Evolutionary conservation across 2,113 vertebrate species (phyloP), one percentile per base, ranked within the genome.

Genomic region (Malurus elegans): DNA sequence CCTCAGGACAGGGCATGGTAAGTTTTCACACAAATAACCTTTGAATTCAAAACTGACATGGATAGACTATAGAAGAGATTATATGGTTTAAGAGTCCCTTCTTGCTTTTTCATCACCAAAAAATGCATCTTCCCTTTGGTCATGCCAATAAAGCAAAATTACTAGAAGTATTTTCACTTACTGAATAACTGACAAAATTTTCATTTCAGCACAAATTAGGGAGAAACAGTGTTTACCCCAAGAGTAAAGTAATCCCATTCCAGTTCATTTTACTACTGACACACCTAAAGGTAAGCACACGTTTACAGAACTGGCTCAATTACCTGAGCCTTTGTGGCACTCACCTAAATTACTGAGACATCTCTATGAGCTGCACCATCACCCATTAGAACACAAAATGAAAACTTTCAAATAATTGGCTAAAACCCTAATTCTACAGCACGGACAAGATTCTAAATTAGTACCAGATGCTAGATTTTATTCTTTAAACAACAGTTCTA

Each of bases 401-500:
- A 86, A 80, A 86, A 74, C 62, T 84, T 86, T 25, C 34, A 84
- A 88, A 81, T 80, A 93, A 92, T 89, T 92, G 76, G 69, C 84
- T 53, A 85, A 74, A 36, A 80, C n/a, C 7, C 47, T 78, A 86
- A 88, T 67, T 75, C 83, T 60, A 48, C 61, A 79, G 24, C 50
- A 76, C 14, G 40, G 69, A 78, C 44, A 71, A 83, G 51, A 32
- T 65, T 89, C 62, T 72, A 89, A 95, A 95, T 92, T 72, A 91
- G 48, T 69, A 87, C 69, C 95, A 91, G 83, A 87, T 91, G 73
- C 53, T 95, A 57, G 48, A 87, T 90, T 95, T 92, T 86, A 20
- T 53, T 88, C 53, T 72, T 93, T 84, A 84, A 92, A 89, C 56
- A 95, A 86, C 72, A 78, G 42, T 73, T 95, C 76, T 92, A 84